Evolutionary conservation across 2,113 vertebrate species (phyloP).

Genomic region (Engystomops pustulosus): DNA sequence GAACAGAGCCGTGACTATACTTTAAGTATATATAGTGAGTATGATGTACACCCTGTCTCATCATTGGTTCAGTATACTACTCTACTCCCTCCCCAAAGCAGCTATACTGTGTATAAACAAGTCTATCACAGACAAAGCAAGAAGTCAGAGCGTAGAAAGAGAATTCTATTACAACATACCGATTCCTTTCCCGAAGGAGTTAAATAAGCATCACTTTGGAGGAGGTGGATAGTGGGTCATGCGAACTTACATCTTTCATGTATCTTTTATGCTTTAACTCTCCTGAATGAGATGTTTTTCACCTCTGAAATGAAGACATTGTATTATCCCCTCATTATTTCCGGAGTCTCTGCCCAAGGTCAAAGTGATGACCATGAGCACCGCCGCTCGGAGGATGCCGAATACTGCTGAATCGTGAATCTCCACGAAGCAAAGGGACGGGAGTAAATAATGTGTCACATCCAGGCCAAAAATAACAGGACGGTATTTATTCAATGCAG

Average conservation of each 20-base stretch:
- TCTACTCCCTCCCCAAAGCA: too few relatives aligned
- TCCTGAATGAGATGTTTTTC: neutral
- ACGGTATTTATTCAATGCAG: neutral
- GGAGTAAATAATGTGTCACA: neutral
- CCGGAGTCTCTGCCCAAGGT: neutral
- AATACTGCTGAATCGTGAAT: conserved; percentile 3
- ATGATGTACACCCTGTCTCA: too few relatives aligned
- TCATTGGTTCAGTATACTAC: too few relatives aligned
- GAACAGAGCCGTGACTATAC: too few relatives aligned
- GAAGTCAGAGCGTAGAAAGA: too few relatives aligned
- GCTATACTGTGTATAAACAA: too few relatives aligned
- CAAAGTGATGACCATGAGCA: neutral
- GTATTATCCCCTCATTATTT: neutral
- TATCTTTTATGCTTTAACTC: neutral
- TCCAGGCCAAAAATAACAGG: neutral
- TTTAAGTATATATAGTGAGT: too few relatives aligned
- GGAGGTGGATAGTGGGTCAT: too few relatives aligned
- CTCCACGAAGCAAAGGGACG: neutral
- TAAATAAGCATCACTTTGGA: too few relatives aligned
- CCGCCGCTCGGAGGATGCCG: neutral
- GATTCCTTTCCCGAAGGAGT: too few relatives aligned
- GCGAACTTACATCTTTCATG: neutral
- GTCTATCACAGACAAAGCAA: too few relatives aligned
- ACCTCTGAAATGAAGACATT: neutral
- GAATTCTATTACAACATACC: too few relatives aligned